Evolutionary conservation across 2,888 invertebrate species (phyloP).

Genomic region (Drosophila infuscata): DNA sequence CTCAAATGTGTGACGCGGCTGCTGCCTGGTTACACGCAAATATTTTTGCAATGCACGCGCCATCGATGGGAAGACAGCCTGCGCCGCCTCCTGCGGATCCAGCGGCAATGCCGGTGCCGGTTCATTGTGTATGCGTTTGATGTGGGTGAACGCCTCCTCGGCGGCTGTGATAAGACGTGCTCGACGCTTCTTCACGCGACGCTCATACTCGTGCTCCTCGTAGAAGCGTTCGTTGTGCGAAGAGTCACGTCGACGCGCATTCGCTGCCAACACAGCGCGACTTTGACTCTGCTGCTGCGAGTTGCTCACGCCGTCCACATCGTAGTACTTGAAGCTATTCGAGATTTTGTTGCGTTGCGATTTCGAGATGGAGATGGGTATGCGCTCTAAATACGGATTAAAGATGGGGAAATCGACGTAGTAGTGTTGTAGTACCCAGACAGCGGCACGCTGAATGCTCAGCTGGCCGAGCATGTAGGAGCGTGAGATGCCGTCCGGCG

Average conservation of each 20-base stretch:
- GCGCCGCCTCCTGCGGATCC: slow-evolving; percentile 98
- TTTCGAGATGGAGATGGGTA: slow-evolving; percentile 94
- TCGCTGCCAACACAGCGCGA: slow-evolving; percentile 89
- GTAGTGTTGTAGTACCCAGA: slow-evolving; percentile 97
- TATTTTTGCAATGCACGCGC: slow-evolving; percentile 98
- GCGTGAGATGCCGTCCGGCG: slow-evolving; percentile 97
- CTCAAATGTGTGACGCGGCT: slow-evolving; percentile 97
- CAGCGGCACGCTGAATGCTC: slow-evolving; percentile 97
- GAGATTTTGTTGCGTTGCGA: slow-evolving; percentile 90
- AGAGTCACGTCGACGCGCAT: slow-evolving; percentile 93
- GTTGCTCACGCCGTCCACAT: slow-evolving; percentile 94
- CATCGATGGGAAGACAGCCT: slow-evolving; percentile 98
- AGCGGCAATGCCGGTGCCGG: slow-evolving; percentile 93
- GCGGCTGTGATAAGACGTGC: slow-evolving; percentile 96
- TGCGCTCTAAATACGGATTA: slow-evolving; percentile 97
- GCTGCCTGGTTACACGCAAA: slow-evolving; percentile 96
- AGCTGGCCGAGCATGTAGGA: slow-evolving; percentile 95
- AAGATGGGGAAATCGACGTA: slow-evolving; percentile 98
- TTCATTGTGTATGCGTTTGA: slow-evolving; percentile 92
- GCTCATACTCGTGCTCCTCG: slow-evolving; percentile 98
- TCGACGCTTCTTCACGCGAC: slow-evolving; percentile 95
- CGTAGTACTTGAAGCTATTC: slow-evolving; percentile 97
- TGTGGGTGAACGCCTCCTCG: slow-evolving; percentile 99
- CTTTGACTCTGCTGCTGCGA: slow-evolving; percentile 90
- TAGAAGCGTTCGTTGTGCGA: slow-evolving; percentile 99